Conservation (phyloP, 2,888 invertebrate genomes). For the Rhabditophanes sp. region DNA sequence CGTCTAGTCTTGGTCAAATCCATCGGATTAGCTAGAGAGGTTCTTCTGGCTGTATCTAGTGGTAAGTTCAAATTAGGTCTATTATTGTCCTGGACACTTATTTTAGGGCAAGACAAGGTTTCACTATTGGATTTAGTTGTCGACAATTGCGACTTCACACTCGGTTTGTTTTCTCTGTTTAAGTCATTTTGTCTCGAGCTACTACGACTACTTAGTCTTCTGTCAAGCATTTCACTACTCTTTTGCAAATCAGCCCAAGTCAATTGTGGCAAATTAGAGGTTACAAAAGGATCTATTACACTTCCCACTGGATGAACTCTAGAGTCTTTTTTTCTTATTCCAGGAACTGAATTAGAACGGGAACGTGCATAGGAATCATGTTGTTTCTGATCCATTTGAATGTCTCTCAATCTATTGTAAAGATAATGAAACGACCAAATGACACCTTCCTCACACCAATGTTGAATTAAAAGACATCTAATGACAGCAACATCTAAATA, state of each 20-base stretch:
- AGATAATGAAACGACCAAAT: conserved; percentile 81
- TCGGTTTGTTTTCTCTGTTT: no score
- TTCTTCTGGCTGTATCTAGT: no score
- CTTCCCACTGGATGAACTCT: conserved; percentile 1
- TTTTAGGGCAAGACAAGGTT: no score
- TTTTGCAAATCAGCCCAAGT: conserved; percentile 37
- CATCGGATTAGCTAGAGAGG: no score
- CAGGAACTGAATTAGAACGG: conserved; percentile 9
- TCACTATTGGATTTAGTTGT: no score
- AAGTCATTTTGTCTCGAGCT: conserved; percentile 6
- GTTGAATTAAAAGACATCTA: conserved; percentile 78
- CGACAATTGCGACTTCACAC: no score
- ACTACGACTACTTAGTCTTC: conserved; percentile 7
- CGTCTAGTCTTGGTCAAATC: no score
- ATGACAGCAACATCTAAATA: conserved; percentile 89
- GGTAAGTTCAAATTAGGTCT: no score
- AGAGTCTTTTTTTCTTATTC: no score
- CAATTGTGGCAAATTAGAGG: no score
- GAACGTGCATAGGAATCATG: conserved; percentile 7
- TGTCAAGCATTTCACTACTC: conserved; percentile 4
- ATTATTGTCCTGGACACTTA: no score
- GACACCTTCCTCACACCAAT: conserved; percentile 95
- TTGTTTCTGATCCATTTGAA: conserved; percentile 14
- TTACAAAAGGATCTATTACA: conserved; percentile 10
- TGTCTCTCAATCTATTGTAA: conserved; percentile 45